phyloP scores from a whole-genome alignment of 35 echinoderm and acorn worm species.

The Acanthaster planci region DNA sequence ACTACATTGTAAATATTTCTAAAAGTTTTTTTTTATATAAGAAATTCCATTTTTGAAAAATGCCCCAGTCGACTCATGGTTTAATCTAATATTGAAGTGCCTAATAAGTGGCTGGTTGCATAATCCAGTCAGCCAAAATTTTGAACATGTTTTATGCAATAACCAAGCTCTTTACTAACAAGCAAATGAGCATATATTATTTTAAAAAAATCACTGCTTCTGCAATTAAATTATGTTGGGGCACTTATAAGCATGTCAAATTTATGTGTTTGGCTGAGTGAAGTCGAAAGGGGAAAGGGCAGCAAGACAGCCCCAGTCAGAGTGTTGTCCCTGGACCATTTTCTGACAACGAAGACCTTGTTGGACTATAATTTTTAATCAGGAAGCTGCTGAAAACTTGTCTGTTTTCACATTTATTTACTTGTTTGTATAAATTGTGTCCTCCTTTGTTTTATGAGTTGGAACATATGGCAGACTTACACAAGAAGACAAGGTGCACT shows the following conservation, averaged over 20 bases:
- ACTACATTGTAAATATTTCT: no score
- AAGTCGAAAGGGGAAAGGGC: neutral
- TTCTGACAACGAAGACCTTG: neutral
- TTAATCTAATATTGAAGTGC: no score
- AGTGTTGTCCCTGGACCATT: neutral
- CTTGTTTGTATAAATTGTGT: neutral
- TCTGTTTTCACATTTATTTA: neutral
- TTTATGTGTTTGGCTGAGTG: slow-evolving; percentile 10
- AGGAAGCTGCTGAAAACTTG: neutral
- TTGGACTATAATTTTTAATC: neutral
- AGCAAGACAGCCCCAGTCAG: neutral
- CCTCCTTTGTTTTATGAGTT: neutral
- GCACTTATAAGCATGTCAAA: neutral
- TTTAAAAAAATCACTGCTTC: no score
- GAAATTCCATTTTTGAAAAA: no score
- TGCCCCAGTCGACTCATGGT: no score
- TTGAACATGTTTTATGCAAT: no score
- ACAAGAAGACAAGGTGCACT: neutral
- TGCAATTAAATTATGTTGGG: neutral
- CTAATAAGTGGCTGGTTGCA: no score
- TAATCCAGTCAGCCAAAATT: no score
- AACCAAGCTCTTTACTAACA: no score
- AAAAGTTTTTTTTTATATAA: no score
- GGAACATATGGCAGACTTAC: slow-evolving; percentile 5
- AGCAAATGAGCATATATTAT: no score